Conservation (phyloP, 2,797 vertebrate species). For the Poeciliopsis presidionis region DNA sequence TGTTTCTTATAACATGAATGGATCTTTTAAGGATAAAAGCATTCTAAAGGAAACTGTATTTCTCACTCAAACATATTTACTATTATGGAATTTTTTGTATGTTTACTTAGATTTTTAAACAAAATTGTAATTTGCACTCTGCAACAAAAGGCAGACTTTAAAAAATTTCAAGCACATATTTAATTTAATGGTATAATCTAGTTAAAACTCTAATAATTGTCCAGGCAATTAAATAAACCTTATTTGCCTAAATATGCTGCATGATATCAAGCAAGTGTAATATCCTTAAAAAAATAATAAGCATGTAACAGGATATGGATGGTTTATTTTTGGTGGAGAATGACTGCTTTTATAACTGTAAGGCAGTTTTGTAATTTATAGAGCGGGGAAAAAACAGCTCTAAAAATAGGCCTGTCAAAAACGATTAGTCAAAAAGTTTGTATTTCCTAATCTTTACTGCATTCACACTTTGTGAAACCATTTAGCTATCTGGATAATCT, state of each 20-base stretch:
- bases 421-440: background rate
- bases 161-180: background rate
- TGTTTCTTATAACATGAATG: background rate
- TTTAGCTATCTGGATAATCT: conserved; percentile 32
- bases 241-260: background rate
- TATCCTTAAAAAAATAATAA: background rate
- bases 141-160: background rate
- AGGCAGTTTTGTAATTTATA: too few species aligned
- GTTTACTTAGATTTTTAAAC: background rate
- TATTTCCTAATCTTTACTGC: conserved; percentile 31
- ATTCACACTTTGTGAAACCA: conserved; percentile 31
- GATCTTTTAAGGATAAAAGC: background rate
- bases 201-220: background rate
- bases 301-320: background rate
- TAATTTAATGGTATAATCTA: background rate
- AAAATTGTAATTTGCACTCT: background rate
- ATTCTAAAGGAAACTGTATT: background rate
- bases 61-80: background rate
- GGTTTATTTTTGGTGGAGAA: background rate
- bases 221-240: background rate
- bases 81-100: background rate
- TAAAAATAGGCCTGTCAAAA: conserved; percentile 3
- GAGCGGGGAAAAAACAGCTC: background rate
- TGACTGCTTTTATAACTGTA: background rate
- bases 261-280: background rate